Base-by-base conservation (phyloP, 2,797 vertebrate species). In the Hozukius guyotensis region DNA sequence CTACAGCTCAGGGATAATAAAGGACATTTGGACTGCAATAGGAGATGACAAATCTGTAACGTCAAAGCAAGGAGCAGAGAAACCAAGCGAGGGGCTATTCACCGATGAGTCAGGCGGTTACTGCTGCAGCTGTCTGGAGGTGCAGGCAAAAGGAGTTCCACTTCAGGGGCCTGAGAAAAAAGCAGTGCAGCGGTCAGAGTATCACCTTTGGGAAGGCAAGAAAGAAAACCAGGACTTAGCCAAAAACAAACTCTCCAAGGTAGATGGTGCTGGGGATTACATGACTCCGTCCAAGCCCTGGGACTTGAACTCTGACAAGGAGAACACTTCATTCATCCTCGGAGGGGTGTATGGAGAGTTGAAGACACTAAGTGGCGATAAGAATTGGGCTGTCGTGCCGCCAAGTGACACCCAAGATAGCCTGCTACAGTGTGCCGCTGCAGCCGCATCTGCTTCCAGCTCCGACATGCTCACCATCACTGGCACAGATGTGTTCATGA, bases 1-100 rank as follows among this genome's bases (percentile, higher is more conserved):
- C 94, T 99, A 98, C 96, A 96, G 97, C 97, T 97, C 98, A 97
- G 98, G 98, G 96, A 98, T 97, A 92, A 97, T 98, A 91, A 99
- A 98, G 94, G 98, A 99, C 95, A 98, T 99, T 94, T 99, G 99
- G 99, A 97, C 97, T 92, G 97, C 97, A 87, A 95, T 97, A 81
- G 95, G 96, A 88, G 97, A 97, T 29, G 87, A 96, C 75, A 93
- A 94, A 92, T 95, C 96, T 83, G 94, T 93, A 34, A 91, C 91
- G 0, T 83, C 94, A 73, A 94, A 80, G 67, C 90, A 92, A 88
- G 96, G 95, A 83, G 91, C 92, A 78, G 97, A 98, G 84, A 94
- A 96, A 84, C 57, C 93, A 79, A 96, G 95, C 1, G 96, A 97
- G 78, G 96, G 96, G 73, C 86, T 97, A 52, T 98, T 99, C 92